Conservation (phyloP, 2,888 invertebrate species). For the Liodrosophila aerea region DNA sequence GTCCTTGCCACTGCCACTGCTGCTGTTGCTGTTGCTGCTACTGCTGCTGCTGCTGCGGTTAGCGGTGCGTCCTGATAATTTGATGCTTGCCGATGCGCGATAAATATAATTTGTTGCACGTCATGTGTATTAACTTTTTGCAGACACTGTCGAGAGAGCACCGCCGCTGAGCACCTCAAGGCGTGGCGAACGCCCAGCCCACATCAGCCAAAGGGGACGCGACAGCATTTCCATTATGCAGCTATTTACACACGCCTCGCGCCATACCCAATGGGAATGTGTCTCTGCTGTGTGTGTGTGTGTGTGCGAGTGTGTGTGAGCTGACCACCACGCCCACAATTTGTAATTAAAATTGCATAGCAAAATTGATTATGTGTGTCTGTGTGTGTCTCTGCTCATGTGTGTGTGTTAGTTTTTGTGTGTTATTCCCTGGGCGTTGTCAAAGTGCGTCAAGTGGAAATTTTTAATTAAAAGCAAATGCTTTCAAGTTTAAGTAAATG, state of each 20-base stretch:
- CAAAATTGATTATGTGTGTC: slow-evolving; percentile 69
- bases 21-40: slow-evolving; percentile 16
- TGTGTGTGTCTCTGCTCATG: slow-evolving; percentile 7
- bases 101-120: slow-evolving; percentile 79
- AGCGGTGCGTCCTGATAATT: slow-evolving; percentile 66
- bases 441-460: slow-evolving; percentile 68
- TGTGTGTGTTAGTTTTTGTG: slow-evolving; percentile 49
- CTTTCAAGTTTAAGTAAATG: slow-evolving; percentile 67
- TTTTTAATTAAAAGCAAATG: slow-evolving; percentile 77
- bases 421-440: slow-evolving; percentile 60
- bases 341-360: slow-evolving; percentile 76
- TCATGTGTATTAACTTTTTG: slow-evolving; percentile 77
- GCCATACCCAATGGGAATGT: slow-evolving; percentile 27
- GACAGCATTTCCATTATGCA: slow-evolving; percentile 59
- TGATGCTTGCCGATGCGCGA: slow-evolving; percentile 78
- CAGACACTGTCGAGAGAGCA: slow-evolving; percentile 50
- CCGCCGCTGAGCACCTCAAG: slow-evolving; percentile 1
- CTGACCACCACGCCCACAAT: slow-evolving; percentile 72
- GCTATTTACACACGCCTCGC: slow-evolving; percentile 53
- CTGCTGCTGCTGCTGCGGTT: slow-evolving; percentile 30
- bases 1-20: slow-evolving; percentile 1
- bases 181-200: slow-evolving; percentile 35
- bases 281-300: not conserved
- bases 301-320: slow-evolving; percentile 22
- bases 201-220: slow-evolving; percentile 23